Evolutionary conservation across 2,113 vertebrate genomes (phyloP).

Genomic region (Felis catus): DNA sequence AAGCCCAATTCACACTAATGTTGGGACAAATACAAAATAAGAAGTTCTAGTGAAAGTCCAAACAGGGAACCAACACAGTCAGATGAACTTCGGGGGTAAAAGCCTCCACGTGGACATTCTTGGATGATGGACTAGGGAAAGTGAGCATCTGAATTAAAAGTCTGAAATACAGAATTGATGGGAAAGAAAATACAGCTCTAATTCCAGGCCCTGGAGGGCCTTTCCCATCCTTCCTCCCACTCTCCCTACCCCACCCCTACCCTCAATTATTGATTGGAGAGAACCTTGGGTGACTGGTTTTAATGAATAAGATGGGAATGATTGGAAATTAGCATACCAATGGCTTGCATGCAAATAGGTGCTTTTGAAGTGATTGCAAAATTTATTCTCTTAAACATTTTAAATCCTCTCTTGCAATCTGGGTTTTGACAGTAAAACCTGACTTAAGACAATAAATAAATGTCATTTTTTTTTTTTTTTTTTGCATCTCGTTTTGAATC

Average conservation of each 20-base stretch:
- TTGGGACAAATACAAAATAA: neutral
- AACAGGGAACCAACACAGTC: neutral
- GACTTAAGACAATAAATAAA: neutral
- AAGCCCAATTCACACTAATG: no score
- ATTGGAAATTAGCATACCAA: neutral
- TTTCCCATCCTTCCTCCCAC: rapidly evolving
- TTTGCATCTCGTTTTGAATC: neutral
- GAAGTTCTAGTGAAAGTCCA: neutral
- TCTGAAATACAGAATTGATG: neutral
- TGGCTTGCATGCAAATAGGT: neutral
- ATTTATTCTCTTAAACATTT: conserved; percentile 2
- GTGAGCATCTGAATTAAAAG: neutral
- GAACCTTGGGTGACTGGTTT: neutral
- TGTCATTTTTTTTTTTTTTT: neutral
- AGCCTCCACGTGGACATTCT: rapidly evolving
- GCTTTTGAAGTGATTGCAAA: neutral
- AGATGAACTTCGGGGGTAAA: no score
- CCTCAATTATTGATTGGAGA: neutral
- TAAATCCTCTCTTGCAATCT: neutral
- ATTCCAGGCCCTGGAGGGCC: neutral
- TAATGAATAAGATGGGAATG: neutral
- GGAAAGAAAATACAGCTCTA: neutral
- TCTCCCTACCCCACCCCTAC: neutral
- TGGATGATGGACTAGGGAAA: neutral
- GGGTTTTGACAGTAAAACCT: neutral